Evolutionary conservation across 2,797 vertebrate species (phyloP).

Genomic region (Chaunax sp.): DNA sequence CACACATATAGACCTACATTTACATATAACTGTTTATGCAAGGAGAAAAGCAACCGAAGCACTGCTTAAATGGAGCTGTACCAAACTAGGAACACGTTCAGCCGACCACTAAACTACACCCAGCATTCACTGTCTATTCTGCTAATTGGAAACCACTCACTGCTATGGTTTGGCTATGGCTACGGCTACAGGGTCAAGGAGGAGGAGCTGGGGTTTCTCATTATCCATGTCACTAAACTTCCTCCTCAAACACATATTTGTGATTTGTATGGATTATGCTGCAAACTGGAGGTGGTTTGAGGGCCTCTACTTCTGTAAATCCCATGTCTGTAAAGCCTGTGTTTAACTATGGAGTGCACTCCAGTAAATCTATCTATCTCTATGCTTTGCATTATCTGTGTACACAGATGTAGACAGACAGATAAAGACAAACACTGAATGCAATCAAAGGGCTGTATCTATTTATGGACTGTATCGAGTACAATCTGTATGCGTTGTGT

Average conservation of each 20-base stretch:
- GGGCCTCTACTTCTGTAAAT: conserved; percentile 38
- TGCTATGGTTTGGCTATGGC: conserved; percentile 35
- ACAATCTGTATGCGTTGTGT: not conserved
- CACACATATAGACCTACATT: not conserved
- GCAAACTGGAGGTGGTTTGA: conserved; percentile 42
- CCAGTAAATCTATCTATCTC: not conserved
- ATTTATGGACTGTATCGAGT: not conserved
- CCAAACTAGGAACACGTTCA: conserved; percentile 31
- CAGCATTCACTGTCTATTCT: conserved; percentile 14
- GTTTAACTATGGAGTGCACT: conserved; percentile 1
- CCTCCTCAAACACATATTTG: conserved; percentile 28
- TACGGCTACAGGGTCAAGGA: conserved; percentile 35
- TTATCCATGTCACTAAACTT: conserved; percentile 46
- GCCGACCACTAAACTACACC: conserved; percentile 35
- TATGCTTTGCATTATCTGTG: not conserved
- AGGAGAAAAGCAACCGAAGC: conserved; percentile 4
- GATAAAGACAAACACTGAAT: not conserved
- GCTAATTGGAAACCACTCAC: conserved; percentile 50
- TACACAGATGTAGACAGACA: not conserved
- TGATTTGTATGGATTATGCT: conserved; percentile 46
- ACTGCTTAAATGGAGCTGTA: conserved; percentile 37
- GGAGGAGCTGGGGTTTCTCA: conserved; percentile 26
- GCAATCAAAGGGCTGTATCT: not conserved
- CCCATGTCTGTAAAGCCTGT: not conserved
- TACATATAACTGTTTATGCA: conserved; percentile 12